phyloP scores from a whole-genome alignment of 2,113 vertebrate species.

The Lepisosteus oculatus region DNA sequence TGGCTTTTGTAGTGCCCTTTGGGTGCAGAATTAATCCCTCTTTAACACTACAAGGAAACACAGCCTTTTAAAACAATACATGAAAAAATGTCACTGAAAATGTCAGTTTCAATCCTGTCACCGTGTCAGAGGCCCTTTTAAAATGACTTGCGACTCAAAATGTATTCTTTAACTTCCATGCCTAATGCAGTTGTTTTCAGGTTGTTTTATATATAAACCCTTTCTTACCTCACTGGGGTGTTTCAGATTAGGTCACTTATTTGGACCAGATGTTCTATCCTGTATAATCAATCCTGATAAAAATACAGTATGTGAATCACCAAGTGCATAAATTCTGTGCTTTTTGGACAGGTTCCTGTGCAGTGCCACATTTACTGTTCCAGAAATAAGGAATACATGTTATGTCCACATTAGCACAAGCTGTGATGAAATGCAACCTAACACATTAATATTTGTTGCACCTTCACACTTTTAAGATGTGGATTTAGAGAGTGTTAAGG shows the following conservation, averaged over 20 bases:
- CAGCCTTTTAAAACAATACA: slow-evolving; percentile 32
- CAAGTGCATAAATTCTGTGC: background rate
- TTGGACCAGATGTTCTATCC: slow-evolving; percentile 16
- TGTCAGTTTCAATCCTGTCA: slow-evolving; percentile 33
- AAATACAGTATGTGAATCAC: slow-evolving; percentile 4
- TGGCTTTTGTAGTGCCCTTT: slow-evolving; percentile 32
- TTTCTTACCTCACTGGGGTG: background rate
- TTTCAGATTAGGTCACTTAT: slow-evolving; percentile 13
- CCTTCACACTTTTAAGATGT: too few relatives aligned
- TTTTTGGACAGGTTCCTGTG: background rate
- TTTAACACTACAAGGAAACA: slow-evolving; percentile 25
- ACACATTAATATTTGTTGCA: too few relatives aligned
- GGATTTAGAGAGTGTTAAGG: too few relatives aligned
- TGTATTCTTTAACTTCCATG: too few relatives aligned
- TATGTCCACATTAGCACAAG: background rate
- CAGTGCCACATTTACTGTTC: too few relatives aligned
- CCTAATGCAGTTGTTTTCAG: background rate
- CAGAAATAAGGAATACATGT: background rate
- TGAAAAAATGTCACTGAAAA: slow-evolving; percentile 35
- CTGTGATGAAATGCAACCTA: background rate
- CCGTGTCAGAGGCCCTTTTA: slow-evolving; percentile 19
- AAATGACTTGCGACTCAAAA: slow-evolving; percentile 20
- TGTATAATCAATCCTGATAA: slow-evolving; percentile 6
- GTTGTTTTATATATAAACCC: background rate
- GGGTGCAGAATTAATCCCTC: slow-evolving; percentile 27